Evolutionary conservation across 2,797 vertebrate species (phyloP).

Genomic region (Acomys russatus): DNA sequence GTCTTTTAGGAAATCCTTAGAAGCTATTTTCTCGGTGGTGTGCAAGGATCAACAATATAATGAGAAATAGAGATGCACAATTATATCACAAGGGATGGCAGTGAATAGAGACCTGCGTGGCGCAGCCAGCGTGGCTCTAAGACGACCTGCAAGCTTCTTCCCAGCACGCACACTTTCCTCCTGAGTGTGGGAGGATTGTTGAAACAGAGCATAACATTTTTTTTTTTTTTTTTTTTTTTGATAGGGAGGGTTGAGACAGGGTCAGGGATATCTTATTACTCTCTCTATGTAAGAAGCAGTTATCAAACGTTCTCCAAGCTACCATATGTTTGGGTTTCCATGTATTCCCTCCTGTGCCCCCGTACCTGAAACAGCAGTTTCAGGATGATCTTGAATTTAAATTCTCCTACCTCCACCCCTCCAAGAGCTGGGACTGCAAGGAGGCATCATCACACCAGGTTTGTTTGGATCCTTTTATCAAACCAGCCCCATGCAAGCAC

Average conservation of each 20-base stretch:
- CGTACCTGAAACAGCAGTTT: background rate
- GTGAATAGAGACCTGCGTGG: background rate
- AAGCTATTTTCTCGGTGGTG: background rate
- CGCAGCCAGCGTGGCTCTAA: background rate
- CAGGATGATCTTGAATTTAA: background rate
- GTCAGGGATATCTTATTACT: background rate
- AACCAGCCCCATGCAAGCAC: background rate
- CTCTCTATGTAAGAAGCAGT: background rate
- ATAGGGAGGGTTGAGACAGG: background rate
- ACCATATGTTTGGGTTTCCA: background rate
- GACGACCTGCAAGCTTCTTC: background rate
- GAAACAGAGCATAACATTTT: background rate
- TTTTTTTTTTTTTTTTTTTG: background rate
- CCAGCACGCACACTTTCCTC: background rate
- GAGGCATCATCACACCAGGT: background rate
- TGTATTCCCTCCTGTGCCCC: background rate
- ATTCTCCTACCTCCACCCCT: background rate
- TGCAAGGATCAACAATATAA: background rate
- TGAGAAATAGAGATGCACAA: conserved; percentile 10
- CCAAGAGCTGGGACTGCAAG: background rate
- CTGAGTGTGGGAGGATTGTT: background rate
- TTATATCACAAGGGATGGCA: background rate
- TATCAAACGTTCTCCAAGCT: conserved; percentile 11
- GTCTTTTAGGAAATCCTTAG: background rate
- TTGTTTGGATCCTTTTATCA: background rate